Conservation (phyloP, 92 coral and sea anemone genomes). For the Zoanthus sociatus region DNA sequence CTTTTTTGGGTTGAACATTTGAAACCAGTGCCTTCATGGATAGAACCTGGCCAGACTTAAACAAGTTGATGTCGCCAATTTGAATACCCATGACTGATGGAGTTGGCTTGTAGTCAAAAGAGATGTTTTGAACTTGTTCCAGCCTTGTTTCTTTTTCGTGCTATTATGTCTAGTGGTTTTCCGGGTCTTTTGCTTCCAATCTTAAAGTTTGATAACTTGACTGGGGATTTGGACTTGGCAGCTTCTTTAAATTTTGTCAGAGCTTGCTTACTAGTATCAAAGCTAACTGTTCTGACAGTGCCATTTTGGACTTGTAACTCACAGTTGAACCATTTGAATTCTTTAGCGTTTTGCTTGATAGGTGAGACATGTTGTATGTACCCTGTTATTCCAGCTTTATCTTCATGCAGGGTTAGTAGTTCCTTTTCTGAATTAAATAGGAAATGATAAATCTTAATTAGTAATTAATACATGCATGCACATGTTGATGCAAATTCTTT, state of each 20-base stretch:
- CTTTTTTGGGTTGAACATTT: conserved; percentile 41
- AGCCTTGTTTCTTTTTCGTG: conserved; percentile 32
- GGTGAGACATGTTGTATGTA: conserved; percentile 55
- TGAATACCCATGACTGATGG: conserved; percentile 17
- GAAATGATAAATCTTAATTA: conserved; percentile 18
- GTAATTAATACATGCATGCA: neutral
- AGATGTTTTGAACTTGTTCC: conserved; percentile 10
- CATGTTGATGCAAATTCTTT: neutral
- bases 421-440: neutral
- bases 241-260: conserved; percentile 32
- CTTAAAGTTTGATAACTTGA: conserved; percentile 48
- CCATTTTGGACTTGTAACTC: conserved; percentile 49
- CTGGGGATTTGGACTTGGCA: conserved; percentile 55
- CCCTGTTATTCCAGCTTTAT: conserved; percentile 10
- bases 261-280: conserved; percentile 43
- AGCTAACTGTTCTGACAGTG: conserved; percentile 56
- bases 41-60: conserved; percentile 26
- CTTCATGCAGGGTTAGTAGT: neutral
- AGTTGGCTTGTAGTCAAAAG: conserved; percentile 29
- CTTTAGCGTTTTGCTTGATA: conserved; percentile 48
- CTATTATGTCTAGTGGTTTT: conserved; percentile 29
- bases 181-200: conserved; percentile 43
- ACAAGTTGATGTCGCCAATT: conserved; percentile 32
- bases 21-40: conserved; percentile 35
- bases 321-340: conserved; percentile 60